Percentiles rank a stretch among this genome's conserved stretches.
These are phyloP conservation scores for Caenorhabditis auriculariae DNA, from an alignment of 2,888 invertebrate species.

Conservation along the genomic window DNA sequence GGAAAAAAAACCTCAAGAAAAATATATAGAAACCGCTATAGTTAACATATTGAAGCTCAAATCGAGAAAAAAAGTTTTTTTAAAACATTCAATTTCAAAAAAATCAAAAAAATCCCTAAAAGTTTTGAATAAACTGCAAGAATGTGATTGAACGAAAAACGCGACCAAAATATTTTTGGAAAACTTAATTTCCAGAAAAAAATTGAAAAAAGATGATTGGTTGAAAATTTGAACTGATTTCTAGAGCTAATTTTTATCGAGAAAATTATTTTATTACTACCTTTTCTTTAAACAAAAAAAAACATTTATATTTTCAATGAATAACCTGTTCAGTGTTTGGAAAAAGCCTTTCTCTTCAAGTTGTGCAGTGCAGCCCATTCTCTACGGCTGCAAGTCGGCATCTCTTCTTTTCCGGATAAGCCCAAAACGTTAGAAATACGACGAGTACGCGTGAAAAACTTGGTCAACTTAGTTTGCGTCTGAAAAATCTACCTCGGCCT, in stretches of 20 bases:
- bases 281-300: too few species aligned
- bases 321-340: too few species aligned
- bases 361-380: slow-evolving; percentile 18
- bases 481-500: slow-evolving; percentile 5
- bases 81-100: not conserved
- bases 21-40: too few species aligned
- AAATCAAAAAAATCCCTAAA: not conserved
- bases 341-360: slow-evolving; percentile 7
- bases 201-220: not conserved
- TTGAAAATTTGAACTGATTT: too few species aligned
- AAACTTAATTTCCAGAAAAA: not conserved
- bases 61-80: not conserved
- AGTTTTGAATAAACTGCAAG: not conserved
- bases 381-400: slow-evolving; percentile 11
- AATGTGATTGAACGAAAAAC: not conserved
- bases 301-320: too few species aligned
- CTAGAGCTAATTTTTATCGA: too few species aligned
- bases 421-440: slow-evolving; percentile 2
- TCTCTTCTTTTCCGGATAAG: slow-evolving; percentile 11
- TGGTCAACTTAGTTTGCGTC: slow-evolving; percentile 16
- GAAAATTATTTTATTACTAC: too few species aligned
- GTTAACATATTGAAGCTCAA: too few species aligned
- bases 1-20: too few species aligned
- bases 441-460: slow-evolving; percentile 23
- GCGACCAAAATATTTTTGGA: not conserved